Evolutionary conservation across 1,140 invertebrate species (phyloP), one percentile per base, ranked within the genome.

Genomic region (Macrostomum lignano): DNA sequence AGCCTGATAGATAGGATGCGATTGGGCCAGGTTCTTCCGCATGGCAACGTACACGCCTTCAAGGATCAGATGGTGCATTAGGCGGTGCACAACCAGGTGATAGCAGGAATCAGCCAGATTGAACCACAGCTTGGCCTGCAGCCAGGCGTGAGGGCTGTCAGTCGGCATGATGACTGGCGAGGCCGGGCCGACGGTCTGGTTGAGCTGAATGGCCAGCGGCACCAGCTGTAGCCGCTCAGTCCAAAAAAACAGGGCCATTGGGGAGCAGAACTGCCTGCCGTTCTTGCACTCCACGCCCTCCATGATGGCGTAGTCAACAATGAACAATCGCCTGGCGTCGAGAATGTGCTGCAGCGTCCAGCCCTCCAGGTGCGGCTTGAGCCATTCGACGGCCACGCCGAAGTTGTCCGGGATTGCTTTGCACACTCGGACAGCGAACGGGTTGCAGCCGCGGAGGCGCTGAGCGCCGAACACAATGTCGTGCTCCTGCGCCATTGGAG

Each of bases 41-140:
- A 50, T 52, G 7, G 49, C 48, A 19, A 62, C 49, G 9, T 44
- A 44, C 7, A 63, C 46, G 1, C 55, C 54, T 42, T 64, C 61
- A 55, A 62, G 61, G 24, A 63, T 36, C 21, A 63, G 40, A 42
- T 63, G 61, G 9, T 39, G 43, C 55, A 59, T 57, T 39, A 63
- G 42, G 40, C 62, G 60, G 21, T 60, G 60, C 13, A 54, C 41
- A 17, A 56, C 50, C 36, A 63, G 57, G 38, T 63, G 61, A 31
- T 55, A 49, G 24, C 46, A 46, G 4, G 60, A 59, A 39, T 64
- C 62, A 5, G 58, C 55, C 35, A 56, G 58, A 45, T 62, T 62
- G 41, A 58, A 62, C 48, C 51, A 64, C 55, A 64, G 61, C 42
- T 64, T 64, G 2, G 60, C 61, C 35, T 58, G 36, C 28, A 61